phyloP scores from a whole-genome alignment of 2,888 invertebrate genomes.

The Alitta virens region DNA sequence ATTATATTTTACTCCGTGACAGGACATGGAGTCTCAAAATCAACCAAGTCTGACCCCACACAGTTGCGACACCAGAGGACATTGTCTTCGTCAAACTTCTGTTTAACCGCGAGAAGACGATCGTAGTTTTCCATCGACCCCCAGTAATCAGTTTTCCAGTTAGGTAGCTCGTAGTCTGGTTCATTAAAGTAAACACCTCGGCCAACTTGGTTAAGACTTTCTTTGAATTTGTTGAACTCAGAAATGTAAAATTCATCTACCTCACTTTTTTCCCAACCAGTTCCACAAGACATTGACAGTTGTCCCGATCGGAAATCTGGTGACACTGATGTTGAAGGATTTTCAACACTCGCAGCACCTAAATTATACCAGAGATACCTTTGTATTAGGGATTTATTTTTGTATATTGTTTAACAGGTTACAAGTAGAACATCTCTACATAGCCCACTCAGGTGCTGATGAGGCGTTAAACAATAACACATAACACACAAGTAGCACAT shows the following conservation, averaged over 20 bases:
- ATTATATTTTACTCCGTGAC: too few relatives aligned
- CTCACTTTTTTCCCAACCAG: slow-evolving; percentile 3
- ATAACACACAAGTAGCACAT: too few relatives aligned
- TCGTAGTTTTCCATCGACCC: slow-evolving; percentile 14
- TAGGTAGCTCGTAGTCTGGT: slow-evolving; percentile 11
- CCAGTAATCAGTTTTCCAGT: slow-evolving; percentile 24
- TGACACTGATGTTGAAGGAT: background rate
- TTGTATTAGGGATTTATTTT: too few relatives aligned
- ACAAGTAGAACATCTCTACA: too few relatives aligned
- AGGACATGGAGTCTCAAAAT: too few relatives aligned
- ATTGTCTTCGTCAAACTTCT: slow-evolving; percentile 11
- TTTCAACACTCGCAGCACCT: too few relatives aligned
- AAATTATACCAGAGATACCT: too few relatives aligned
- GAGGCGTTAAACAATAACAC: too few relatives aligned
- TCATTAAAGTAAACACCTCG: slow-evolving; percentile 20
- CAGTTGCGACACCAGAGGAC: slow-evolving; percentile 17
- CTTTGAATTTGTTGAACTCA: background rate
- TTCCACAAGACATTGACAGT: slow-evolving; percentile 5
- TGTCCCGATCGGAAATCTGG: background rate
- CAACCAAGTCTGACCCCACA: slow-evolving; percentile 13
- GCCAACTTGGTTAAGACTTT: slow-evolving; percentile 1
- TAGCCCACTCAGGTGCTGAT: too few relatives aligned
- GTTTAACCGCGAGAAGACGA: slow-evolving; percentile 18
- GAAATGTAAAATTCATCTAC: background rate
- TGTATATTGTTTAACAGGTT: too few relatives aligned